Conservation (phyloP, 35 echinoderm and acorn worm genomes). For the Heliocidaris tuberculata region DNA sequence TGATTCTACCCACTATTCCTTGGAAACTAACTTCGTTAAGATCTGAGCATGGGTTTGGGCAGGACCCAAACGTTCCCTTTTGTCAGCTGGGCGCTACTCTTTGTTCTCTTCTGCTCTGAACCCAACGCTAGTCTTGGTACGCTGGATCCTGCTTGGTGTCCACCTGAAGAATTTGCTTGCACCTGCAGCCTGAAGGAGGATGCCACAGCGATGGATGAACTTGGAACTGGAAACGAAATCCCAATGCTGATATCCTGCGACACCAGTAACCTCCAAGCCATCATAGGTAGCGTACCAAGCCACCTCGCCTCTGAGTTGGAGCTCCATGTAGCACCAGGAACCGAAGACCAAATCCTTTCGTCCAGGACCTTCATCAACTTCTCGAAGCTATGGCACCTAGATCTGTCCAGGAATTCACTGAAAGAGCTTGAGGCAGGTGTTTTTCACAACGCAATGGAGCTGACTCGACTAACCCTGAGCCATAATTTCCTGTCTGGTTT, state of each 20-base stretch:
- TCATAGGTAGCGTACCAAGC: background rate
- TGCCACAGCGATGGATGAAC: background rate
- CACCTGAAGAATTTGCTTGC: background rate
- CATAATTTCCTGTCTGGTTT: background rate
- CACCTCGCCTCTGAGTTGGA: background rate
- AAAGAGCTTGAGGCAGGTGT: background rate
- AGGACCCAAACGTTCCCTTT: background rate
- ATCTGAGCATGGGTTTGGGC: background rate
- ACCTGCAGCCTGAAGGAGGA: background rate
- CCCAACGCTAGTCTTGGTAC: background rate
- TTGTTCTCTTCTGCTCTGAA: background rate
- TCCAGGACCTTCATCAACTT: background rate
- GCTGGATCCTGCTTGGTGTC: background rate
- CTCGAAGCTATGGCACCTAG: background rate
- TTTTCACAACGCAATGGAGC: background rate
- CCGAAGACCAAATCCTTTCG: background rate
- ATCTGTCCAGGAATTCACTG: background rate
- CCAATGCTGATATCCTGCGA: slow-evolving; percentile 7
- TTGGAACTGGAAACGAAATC: background rate
- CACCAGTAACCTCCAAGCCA: background rate
- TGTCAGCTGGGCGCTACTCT: background rate
- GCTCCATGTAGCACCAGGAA: background rate
- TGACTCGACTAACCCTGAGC: background rate
- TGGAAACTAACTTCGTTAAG: background rate
- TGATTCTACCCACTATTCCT: background rate